Base-by-base conservation (phyloP, 2,797 vertebrate genomes). In the Onychomys torridus region DNA sequence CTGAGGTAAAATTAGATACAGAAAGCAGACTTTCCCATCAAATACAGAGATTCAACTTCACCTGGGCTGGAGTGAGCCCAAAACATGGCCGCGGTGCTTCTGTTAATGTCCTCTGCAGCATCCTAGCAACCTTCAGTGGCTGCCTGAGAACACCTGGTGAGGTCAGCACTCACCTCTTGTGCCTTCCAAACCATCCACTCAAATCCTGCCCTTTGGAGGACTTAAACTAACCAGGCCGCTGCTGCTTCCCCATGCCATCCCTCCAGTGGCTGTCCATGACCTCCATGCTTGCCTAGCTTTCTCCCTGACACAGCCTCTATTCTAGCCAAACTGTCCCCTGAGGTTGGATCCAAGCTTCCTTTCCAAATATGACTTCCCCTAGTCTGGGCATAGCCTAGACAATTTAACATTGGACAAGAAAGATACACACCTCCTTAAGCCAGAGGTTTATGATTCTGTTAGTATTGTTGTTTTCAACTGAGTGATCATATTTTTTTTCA, bases 1-100 rank as follows among this genome's bases (percentile, higher is more conserved):
- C 73, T 73, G 61, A 13, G 23, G n/a, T 55, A 84, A 93, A 95
- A 88, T 91, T 69, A 79, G 89, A 29, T n/a, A 25, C 37, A 32
- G 13, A 85, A 65, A 69, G 29, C 43, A 23, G 82, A 32, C 91
- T 93, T 94, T 82, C 19, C 52, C 79, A 40, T 79, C 5, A 21
- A 14, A 34, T 61, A 23, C 9, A 52, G 90, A 52, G 25, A n/a
- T 57, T 71, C 55, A 27, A 25, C 49, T 89, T 91, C 69, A 21
- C 4, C 1, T 49, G 46, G 40, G 21, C 27, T 71, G 40, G 2
- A 43, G 17, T n/a, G 40, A 88, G 5, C 32, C 81, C 75, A 32
- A 37, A 89, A 21, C 40, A 25, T 4, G 5, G 11, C 14, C 29
- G 61, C 5, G 0, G 83, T n/a, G 78, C 55, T 34, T 52, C 57